Evolutionary conservation across 2,797 vertebrate species (phyloP).

Genomic region (Tiaroga cobitis): DNA sequence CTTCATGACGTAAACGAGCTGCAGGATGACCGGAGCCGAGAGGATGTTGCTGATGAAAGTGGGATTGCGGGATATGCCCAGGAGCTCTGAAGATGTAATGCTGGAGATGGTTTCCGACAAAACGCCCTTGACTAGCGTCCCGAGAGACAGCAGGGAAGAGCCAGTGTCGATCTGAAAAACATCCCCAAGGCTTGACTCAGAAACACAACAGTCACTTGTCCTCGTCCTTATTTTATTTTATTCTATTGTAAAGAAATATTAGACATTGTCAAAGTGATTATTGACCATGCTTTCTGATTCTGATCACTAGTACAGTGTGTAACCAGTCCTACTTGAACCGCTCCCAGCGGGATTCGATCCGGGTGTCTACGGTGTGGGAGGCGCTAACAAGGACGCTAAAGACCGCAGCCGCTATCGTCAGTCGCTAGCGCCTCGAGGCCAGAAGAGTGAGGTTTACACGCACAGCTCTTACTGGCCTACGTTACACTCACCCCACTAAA

Average conservation of each 20-base stretch:
- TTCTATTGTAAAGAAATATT: background rate
- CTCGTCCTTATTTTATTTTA: background rate
- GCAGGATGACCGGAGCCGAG: constrained; percentile 55
- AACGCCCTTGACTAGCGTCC: constrained; percentile 69
- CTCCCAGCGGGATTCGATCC: no score
- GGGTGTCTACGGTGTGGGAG: no score
- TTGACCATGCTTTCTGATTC: background rate
- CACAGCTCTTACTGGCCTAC: background rate
- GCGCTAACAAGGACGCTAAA: no score
- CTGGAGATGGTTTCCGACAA: constrained; percentile 56
- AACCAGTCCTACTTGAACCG: background rate
- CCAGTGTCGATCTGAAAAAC: constrained; percentile 63
- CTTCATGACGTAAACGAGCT: constrained; percentile 63
- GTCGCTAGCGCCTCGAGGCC: no score
- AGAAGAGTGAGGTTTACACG: no score
- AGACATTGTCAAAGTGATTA: background rate
- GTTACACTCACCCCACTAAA: no score
- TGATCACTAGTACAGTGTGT: background rate
- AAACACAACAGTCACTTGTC: background rate
- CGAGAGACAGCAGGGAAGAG: constrained; percentile 65
- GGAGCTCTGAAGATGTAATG: constrained; percentile 58
- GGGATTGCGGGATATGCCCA: constrained; percentile 50
- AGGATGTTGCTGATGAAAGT: constrained; percentile 70
- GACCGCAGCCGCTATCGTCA: no score
- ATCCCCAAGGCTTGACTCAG: background rate